A percentile compares a stretch with the other conserved stretches of the same genome.
Conservation (phyloP, 2,113 vertebrate species). For the Apus apus region DNA sequence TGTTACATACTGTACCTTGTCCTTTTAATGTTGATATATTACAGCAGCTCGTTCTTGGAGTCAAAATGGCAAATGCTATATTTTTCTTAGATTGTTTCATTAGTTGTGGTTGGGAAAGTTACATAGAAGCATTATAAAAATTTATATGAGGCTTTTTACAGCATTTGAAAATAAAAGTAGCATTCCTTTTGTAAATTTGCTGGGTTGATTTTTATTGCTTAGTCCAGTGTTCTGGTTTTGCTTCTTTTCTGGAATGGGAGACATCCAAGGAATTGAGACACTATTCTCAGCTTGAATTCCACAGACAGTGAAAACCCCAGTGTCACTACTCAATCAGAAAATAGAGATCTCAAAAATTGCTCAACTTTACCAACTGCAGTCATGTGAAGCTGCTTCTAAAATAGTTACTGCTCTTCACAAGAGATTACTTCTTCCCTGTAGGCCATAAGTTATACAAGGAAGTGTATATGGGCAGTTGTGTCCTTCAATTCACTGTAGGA, state of each 20-base stretch:
- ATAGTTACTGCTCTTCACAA: not conserved
- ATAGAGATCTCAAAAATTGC: not conserved
- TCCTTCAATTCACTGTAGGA: not conserved
- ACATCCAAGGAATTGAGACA: not conserved
- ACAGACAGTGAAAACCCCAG: not conserved
- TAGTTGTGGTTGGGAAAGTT: conserved; percentile 68
- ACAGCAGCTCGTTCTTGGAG: conserved; percentile 43
- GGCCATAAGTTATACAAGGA: not conserved
- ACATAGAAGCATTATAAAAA: conserved; percentile 69
- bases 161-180: conserved; percentile 74
- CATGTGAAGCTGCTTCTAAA: not conserved
- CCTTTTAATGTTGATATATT: conserved; percentile 29
- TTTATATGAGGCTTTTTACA: conserved; percentile 78
- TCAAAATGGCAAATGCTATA: conserved; percentile 59
- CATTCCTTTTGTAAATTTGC: conserved; percentile 66
- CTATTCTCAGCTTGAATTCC: not conserved
- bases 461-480: not conserved
- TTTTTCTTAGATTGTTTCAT: conserved; percentile 66
- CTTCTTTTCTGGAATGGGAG: not conserved
- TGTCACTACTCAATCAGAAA: not conserved
- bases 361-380: not conserved
- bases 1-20: conserved; percentile 35
- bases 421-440: not conserved
- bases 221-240: accelerated
- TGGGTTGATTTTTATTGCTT: not conserved